These are phyloP conservation scores for Coenobita brevimanus DNA, from an alignment of 1,140 invertebrate genomes.

Conservation along the genomic window DNA sequence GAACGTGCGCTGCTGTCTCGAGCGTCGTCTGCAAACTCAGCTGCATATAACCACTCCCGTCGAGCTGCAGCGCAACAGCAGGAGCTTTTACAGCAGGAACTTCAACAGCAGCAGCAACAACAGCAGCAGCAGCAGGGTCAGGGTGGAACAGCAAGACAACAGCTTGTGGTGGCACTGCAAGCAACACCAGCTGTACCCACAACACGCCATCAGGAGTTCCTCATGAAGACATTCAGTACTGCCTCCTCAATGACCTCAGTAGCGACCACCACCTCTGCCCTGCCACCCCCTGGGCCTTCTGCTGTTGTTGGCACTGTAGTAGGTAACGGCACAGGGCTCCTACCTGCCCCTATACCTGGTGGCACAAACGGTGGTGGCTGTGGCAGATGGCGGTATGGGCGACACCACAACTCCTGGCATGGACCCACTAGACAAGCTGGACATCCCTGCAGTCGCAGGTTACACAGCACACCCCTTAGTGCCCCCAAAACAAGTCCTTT, in stretches of 20 bases:
- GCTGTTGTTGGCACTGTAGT: conserved; percentile 14
- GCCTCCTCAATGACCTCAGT: conserved; percentile 28
- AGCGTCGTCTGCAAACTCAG: conserved; percentile 44
- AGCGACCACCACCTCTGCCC: conserved; percentile 13
- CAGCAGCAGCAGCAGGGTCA: neutral
- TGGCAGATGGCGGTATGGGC: conserved; percentile 26
- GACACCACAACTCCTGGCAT: conserved; percentile 49
- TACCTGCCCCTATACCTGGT: neutral
- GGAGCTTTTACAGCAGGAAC: no score
- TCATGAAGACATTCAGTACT: conserved; percentile 35
- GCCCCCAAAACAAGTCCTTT: conserved; percentile 17
- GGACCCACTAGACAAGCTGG: conserved; percentile 30
- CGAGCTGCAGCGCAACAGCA: conserved; percentile 41
- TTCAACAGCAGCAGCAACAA: conserved; percentile 15
- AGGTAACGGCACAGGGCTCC: neutral
- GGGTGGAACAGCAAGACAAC: neutral
- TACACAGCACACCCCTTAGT: conserved; percentile 53
- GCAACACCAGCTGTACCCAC: neutral
- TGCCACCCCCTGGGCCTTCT: conserved; percentile 9
- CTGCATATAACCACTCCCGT: conserved; percentile 36
- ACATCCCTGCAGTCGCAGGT: conserved; percentile 37
- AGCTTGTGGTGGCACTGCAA: conserved; percentile 53
- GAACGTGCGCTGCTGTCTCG: conserved; percentile 78
- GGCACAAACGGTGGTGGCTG: conserved; percentile 28
- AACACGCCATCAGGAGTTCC: neutral